A percentile compares a stretch with the other conserved stretches of the same genome.
phyloP scores from a whole-genome alignment of 1,140 invertebrate species.

The Mycetomoellerius zeteki region DNA sequence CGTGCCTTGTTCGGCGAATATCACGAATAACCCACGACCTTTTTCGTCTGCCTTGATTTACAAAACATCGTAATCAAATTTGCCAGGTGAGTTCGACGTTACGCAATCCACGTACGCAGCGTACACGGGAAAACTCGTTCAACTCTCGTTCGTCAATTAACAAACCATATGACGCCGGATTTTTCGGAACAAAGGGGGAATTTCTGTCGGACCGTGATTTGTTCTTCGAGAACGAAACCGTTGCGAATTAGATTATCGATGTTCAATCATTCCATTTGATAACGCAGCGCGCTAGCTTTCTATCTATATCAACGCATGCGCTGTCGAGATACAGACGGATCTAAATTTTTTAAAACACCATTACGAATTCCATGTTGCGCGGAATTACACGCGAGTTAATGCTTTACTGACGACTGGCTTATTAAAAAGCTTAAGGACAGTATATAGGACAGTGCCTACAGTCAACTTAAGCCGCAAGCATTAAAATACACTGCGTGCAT shows the following conservation, averaged over 20 bases:
- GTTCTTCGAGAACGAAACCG: conserved; percentile 61
- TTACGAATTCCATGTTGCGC: neutral
- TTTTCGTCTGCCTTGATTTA: conserved; percentile 46
- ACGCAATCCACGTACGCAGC: conserved; percentile 9
- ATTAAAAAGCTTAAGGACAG: conserved; percentile 13
- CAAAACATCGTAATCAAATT: conserved; percentile 60
- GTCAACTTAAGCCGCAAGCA: neutral
- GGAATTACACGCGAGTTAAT: conserved; percentile 11
- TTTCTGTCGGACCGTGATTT: conserved; percentile 55
- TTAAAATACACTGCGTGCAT: conserved; percentile 7
- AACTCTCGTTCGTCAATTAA: conserved; percentile 64
- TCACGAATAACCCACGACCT: conserved; percentile 53
- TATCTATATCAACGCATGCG: neutral
- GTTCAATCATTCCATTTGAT: conserved; percentile 48
- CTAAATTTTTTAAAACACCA: conserved; percentile 1
- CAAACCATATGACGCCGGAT: conserved; percentile 44
- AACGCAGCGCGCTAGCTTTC: neutral
- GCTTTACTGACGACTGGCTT: neutral
- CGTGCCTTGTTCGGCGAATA: conserved; percentile 15
- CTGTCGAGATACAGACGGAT: neutral
- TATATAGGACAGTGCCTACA: neutral
- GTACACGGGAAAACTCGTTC: conserved; percentile 44
- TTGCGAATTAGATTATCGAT: conserved; percentile 57
- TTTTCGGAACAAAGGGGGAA: conserved; percentile 43
- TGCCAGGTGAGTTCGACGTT: conserved; percentile 48